These are phyloP conservation scores for Temnopleurus reevesii DNA, from an alignment of 53 echinoderm and acorn worm genomes.

Conservation along the genomic window DNA sequence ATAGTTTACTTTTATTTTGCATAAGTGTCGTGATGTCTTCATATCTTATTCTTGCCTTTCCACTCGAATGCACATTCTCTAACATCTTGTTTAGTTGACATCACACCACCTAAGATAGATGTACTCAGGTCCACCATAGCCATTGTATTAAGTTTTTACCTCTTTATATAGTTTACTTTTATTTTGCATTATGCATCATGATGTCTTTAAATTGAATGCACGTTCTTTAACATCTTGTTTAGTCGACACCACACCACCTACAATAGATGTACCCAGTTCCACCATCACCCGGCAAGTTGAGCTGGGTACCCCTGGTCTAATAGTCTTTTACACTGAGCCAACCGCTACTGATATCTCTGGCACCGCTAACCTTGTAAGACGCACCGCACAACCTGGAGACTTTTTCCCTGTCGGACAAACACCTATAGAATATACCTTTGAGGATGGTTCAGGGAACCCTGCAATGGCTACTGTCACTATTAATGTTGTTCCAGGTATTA, in stretches of 20 bases:
- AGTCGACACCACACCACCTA: constrained; percentile 66
- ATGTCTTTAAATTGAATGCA: no score
- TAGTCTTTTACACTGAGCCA: constrained; percentile 59
- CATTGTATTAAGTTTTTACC: no score
- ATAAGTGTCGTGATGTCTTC: no score
- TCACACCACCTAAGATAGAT: constrained; percentile 45
- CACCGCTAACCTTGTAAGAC: background rate
- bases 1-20: no score
- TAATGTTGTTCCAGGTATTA: constrained; percentile 42
- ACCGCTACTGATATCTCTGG: constrained; percentile 62
- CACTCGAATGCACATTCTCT: no score
- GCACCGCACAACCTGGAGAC: constrained; percentile 20
- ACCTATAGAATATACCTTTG: constrained; percentile 55
- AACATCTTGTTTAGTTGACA: constrained; percentile 71
- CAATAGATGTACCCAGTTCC: background rate
- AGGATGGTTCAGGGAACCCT: constrained; percentile 39
- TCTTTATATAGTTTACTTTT: no score
- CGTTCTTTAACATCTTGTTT: no score
- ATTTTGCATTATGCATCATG: no score
- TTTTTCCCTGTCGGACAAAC: constrained; percentile 47
- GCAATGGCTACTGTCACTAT: constrained; percentile 49
- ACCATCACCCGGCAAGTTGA: constrained; percentile 33
- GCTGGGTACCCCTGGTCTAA: constrained; percentile 48
- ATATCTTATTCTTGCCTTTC: no score
- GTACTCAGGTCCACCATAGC: background rate